Percentiles rank a stretch among this genome's conserved stretches.
Conservation (phyloP, 1,140 invertebrate species). For the Armadillidium nasatum region DNA sequence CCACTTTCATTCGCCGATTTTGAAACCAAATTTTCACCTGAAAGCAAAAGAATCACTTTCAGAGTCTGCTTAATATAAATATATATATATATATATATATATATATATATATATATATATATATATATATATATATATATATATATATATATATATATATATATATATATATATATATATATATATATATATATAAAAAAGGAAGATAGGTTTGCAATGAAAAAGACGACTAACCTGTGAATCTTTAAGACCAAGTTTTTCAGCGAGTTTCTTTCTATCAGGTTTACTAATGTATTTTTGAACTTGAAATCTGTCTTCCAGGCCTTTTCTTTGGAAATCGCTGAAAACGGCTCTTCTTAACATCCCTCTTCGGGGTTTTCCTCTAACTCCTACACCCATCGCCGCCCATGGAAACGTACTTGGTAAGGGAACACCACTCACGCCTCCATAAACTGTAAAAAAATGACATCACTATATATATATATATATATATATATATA, state of each 20-base stretch:
- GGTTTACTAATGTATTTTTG: conserved; percentile 64
- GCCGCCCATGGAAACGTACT: conserved; percentile 71
- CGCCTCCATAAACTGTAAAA: conserved; percentile 32
- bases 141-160: too few species aligned
- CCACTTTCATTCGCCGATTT: conserved; percentile 94
- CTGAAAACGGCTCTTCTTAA: conserved; percentile 72
- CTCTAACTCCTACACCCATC: conserved; percentile 45
- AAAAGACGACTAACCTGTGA: conserved; percentile 56
- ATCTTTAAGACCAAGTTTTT: conserved; percentile 62
- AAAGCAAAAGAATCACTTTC: background rate
- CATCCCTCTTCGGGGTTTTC: conserved; percentile 57
- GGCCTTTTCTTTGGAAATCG: conserved; percentile 60
- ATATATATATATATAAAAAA: too few species aligned
- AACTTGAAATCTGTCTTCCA: conserved; percentile 59
- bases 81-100: too few species aligned
- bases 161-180: too few species aligned
- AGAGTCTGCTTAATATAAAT: background rate
- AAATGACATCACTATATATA: background rate
- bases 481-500: conserved; percentile 14
- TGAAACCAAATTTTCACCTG: conserved; percentile 97
- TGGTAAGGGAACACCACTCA: conserved; percentile 56
- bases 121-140: too few species aligned
- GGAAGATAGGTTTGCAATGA: too few species aligned
- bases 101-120: too few species aligned
- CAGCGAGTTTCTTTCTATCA: conserved; percentile 60